These are phyloP conservation scores for Ophiodon elongatus DNA, from an alignment of 2,113 vertebrate species.

Conservation along the genomic window DNA sequence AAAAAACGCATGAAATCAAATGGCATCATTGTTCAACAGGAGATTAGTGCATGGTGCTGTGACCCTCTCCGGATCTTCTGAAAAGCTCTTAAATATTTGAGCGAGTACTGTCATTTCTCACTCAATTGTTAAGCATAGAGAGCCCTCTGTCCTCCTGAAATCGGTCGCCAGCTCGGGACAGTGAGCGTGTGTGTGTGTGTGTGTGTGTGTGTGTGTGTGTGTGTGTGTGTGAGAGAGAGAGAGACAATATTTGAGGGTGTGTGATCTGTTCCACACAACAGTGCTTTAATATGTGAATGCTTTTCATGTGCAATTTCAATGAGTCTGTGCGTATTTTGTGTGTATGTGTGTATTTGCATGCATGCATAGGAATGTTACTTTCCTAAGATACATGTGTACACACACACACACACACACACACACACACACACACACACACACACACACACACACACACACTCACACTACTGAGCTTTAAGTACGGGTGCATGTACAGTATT, in stretches of 20 bases:
- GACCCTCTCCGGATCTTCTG: conserved; percentile 80
- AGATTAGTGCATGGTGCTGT: conserved; percentile 71
- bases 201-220: conserved; percentile 1
- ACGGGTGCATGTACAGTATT: conserved; percentile 1
- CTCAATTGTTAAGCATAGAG: conserved; percentile 71
- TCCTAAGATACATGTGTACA: not conserved
- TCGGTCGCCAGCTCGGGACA: conserved; percentile 37
- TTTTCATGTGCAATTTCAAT: conserved; percentile 24
- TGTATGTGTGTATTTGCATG: not conserved
- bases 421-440: not conserved
- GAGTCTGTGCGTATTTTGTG: not conserved
- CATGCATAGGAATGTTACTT: not conserved
- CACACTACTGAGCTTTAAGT: not conserved
- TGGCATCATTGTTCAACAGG: conserved; percentile 72
- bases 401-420: not conserved
- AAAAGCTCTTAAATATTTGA: conserved; percentile 78
- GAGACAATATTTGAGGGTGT: conserved; percentile 37
- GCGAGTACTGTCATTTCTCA: conserved; percentile 79
- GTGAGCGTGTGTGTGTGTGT: conserved; percentile 5
- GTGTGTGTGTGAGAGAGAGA: too few species aligned
- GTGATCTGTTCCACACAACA: conserved; percentile 35
- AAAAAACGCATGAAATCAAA: conserved; percentile 74
- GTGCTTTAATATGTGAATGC: conserved; percentile 34
- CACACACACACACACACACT: not conserved
- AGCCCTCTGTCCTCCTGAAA: conserved; percentile 63